phyloP scores from a whole-genome alignment of 2,113 vertebrate genomes.

The Anthoscopus minutus region DNA sequence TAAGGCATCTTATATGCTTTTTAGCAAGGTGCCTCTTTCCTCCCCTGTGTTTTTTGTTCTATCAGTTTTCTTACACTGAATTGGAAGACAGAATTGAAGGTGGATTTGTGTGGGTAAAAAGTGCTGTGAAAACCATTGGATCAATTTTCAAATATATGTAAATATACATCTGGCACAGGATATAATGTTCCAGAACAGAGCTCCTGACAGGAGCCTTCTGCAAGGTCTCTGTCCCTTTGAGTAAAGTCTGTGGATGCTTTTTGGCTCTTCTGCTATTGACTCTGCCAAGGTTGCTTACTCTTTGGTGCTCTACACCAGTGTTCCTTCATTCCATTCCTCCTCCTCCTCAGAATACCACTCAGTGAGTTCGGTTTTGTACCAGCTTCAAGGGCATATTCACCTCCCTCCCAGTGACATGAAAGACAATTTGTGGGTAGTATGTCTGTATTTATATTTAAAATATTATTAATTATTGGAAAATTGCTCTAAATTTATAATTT shows the following conservation, averaged over 20 bases:
- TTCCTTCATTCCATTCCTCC: not conserved
- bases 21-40: not conserved
- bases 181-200: not conserved
- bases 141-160: not conserved
- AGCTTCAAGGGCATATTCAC: not conserved
- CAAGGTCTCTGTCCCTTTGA: not conserved
- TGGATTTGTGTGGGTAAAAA: not conserved
- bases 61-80: not conserved
- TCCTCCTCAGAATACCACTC: not conserved
- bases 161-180: not conserved
- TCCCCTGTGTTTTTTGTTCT: not conserved
- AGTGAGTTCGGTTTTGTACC: not conserved
- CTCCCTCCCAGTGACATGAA: not conserved
- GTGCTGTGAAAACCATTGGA: not conserved
- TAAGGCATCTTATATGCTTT: not conserved
- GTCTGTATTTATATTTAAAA: not conserved
- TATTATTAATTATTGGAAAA: not conserved
- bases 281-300: not conserved
- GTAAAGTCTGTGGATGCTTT: not conserved
- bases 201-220: not conserved
- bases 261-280: not conserved
- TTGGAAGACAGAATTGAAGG: not conserved
- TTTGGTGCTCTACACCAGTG: not conserved
- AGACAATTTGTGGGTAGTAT: not conserved
- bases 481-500: not conserved